A percentile compares a stretch with the other conserved stretches of the same genome.
phyloP scores from a whole-genome alignment of 2,888 invertebrate genomes.

The Cheilosia soror region DNA sequence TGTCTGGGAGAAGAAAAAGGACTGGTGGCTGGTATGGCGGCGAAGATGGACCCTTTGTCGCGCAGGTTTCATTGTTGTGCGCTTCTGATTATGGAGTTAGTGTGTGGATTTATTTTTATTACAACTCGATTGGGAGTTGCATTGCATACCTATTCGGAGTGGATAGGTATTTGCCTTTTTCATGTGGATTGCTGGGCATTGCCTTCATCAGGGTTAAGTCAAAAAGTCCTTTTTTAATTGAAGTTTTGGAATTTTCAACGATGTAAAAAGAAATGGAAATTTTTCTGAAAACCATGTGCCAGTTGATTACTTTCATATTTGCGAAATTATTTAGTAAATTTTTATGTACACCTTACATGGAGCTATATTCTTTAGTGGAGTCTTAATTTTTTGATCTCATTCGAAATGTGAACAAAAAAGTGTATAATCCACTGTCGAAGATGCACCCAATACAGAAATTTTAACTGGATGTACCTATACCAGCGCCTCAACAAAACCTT shows the following conservation, averaged over 20 bases:
- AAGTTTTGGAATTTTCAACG: not conserved
- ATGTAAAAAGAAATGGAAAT: not conserved
- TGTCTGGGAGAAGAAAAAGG: slow-evolving; percentile 11
- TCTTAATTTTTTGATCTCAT: no score
- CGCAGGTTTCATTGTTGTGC: slow-evolving; percentile 40
- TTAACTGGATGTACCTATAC: no score
- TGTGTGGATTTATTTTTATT: slow-evolving; percentile 18
- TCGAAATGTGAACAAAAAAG: no score
- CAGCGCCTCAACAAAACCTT: no score
- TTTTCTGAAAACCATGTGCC: no score
- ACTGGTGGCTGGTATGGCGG: slow-evolving; percentile 11
- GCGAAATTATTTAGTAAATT: no score
- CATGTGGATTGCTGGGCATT: not conserved
- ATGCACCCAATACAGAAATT: no score
- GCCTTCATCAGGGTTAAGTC: no score
- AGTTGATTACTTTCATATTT: no score
- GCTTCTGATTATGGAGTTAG: slow-evolving; percentile 41
- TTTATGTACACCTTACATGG: no score
- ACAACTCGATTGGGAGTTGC: slow-evolving; percentile 40
- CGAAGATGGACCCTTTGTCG: slow-evolving; percentile 11
- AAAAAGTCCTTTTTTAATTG: not conserved
- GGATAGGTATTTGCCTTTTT: slow-evolving; percentile 28
- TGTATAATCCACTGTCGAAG: no score
- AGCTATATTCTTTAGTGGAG: no score
- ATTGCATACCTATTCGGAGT: slow-evolving; percentile 35